A percentile compares a stretch with the other conserved stretches of the same genome.
phyloP scores from a whole-genome alignment of 2,113 vertebrate genomes.

The Labeo rohita region DNA sequence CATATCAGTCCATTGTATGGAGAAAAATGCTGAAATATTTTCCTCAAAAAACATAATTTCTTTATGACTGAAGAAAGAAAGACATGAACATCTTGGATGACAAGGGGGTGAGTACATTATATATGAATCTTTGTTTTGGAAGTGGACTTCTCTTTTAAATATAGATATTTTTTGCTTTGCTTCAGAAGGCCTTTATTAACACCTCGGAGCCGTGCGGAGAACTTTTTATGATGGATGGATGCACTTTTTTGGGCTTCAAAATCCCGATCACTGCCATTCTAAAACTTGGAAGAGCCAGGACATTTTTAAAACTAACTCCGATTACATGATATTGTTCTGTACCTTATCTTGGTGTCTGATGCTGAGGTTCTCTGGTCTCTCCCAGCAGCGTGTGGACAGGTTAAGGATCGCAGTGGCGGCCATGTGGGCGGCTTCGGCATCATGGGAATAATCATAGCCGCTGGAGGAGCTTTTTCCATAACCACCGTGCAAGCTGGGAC shows the following conservation, averaged over 20 bases:
- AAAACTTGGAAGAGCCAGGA: neutral
- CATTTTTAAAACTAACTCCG: neutral
- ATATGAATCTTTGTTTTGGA: too few species aligned
- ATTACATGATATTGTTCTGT: neutral
- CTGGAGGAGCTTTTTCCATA: slow-evolving; percentile 84
- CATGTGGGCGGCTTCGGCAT: slow-evolving; percentile 97
- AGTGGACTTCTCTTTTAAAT: neutral
- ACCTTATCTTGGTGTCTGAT: slow-evolving; percentile 92
- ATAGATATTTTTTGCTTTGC: neutral
- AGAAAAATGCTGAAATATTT: too few species aligned
- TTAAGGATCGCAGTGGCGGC: slow-evolving; percentile 97
- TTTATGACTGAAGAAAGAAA: too few species aligned
- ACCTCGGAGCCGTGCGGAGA: neutral
- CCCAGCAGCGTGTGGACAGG: slow-evolving; percentile 98
- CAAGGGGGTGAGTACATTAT: too few species aligned
- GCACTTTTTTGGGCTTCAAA: neutral
- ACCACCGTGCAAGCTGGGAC: slow-evolving; percentile 82
- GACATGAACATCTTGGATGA: too few species aligned
- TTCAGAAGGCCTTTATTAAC: neutral
- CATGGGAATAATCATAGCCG: slow-evolving; percentile 91
- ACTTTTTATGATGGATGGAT: neutral
- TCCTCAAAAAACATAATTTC: too few species aligned
- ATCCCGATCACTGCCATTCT: neutral
- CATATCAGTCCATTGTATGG: too few species aligned
- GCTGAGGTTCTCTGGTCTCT: slow-evolving; percentile 96